Base-by-base conservation (phyloP, 2,113 vertebrate species). In the Neodon shergylaensis region DNA sequence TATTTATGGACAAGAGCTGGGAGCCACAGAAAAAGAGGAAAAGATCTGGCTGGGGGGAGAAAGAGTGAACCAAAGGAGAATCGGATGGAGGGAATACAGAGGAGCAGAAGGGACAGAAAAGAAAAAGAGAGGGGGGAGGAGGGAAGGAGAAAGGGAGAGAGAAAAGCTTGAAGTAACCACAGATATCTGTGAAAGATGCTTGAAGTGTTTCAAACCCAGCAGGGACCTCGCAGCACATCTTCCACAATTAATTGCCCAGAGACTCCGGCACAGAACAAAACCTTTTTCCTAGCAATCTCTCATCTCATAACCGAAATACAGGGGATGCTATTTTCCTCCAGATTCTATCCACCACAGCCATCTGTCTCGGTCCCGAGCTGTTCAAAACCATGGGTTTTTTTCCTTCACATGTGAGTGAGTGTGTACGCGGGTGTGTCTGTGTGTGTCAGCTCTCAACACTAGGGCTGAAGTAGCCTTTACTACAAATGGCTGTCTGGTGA, bases 241-340 rank as follows among this genome's bases (percentile, higher is more conserved):
- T 94, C 91, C 86, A 96, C 54, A 44, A 88, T 95, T 96, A 94
- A 94, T 93, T 96, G 94, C 88, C 85, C 70, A 63, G 93, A 90
- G 93, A 92, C 95, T 78, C 87, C 74, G 83, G 58, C 88, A 9
- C 5, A 94, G 86, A 95, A 97, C 97, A 97, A 97, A 97, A 73
- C 68, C 85, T 78, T 42, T 92, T 96, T 96, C 92, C 95, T 83
- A 76, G 82, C 26, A 81, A 78, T 70, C 68, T 90, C 76, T 92
- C 96, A 47, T 49, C 54, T 81, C 87, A 94, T 93, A 97, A 96
- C 73, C 82, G 77, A 90, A 94, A 92, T 88, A 94, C 91, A 97
- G 85, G 82, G 92, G 74, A 85, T 93, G 91, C 91, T 97, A 11
- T 94, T 96, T 97, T 94, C 66, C 94, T 92, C 90, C 84, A 94